Conservation (phyloP, 2,888 invertebrate species). For the Polydrusus pterygomalis region DNA sequence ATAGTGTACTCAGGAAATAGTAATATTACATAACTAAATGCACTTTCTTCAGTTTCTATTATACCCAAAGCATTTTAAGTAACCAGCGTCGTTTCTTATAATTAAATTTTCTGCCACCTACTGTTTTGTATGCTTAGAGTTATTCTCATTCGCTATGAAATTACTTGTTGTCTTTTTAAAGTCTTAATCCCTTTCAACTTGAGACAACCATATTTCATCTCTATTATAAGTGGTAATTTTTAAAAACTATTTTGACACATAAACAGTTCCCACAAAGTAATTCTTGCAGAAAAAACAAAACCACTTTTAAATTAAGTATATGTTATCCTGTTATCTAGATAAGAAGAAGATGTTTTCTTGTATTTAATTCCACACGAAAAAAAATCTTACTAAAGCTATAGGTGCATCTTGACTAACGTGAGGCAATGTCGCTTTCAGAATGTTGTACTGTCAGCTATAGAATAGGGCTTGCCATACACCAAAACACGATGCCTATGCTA, state of each 20-base stretch:
- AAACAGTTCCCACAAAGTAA: constrained; percentile 36
- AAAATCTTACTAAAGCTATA: constrained; percentile 29
- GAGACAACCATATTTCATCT: constrained; percentile 43
- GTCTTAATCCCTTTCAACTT: constrained; percentile 41
- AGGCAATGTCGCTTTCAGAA: constrained; percentile 39
- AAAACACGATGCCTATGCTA: not conserved
- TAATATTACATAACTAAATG: constrained; percentile 36
- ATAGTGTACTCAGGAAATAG: not conserved
- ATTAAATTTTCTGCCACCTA: constrained; percentile 50
- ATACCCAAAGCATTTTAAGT: constrained; percentile 22
- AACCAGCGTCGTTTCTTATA: constrained; percentile 30
- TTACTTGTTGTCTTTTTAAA: constrained; percentile 42
- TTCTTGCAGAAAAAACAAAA: constrained; percentile 25
- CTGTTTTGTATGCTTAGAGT: constrained; percentile 31
- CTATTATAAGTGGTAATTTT: constrained; percentile 38
- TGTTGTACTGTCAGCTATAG: not conserved
- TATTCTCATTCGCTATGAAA: constrained; percentile 15
- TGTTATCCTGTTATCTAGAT: constrained; percentile 40
- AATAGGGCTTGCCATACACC: constrained; percentile 9
- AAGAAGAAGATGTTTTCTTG: constrained; percentile 41
- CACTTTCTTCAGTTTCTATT: constrained; percentile 36
- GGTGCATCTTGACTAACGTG: constrained; percentile 43
- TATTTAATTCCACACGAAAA: constrained; percentile 17
- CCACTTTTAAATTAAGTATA: constrained; percentile 41
- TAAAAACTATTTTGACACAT: constrained; percentile 33